phyloP scores from a whole-genome alignment of 2,797 vertebrate species.

The Sylvilagus floridanus region DNA sequence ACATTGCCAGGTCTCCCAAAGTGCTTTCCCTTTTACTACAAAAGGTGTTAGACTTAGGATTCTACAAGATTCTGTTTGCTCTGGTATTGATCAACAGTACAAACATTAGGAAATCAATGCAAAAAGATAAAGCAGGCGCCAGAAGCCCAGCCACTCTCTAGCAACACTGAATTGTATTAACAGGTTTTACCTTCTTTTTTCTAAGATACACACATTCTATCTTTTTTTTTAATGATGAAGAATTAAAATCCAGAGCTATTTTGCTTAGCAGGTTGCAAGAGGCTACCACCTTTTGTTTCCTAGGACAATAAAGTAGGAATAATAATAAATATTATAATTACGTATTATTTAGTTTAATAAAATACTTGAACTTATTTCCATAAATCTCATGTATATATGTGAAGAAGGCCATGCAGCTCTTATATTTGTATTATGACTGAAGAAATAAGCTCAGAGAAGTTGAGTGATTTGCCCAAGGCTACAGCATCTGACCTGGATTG shows the following conservation, averaged over 20 bases:
- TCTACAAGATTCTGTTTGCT: not conserved
- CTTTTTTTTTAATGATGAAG: not conserved
- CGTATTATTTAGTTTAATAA: not conserved
- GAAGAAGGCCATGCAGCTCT: not conserved
- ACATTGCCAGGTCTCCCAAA: not conserved
- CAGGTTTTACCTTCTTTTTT: not conserved
- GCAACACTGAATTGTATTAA: not conserved
- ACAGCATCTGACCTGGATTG: not conserved
- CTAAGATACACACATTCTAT: not conserved
- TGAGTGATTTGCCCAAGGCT: not conserved
- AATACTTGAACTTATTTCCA: not conserved
- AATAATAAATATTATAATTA: conserved; percentile 3
- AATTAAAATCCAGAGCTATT: conserved; percentile 36
- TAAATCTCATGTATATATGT: not conserved
- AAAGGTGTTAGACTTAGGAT: not conserved
- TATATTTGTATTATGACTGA: not conserved
- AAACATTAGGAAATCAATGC: not conserved
- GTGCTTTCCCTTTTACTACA: not conserved
- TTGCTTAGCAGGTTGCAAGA: not conserved
- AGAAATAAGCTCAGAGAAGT: not conserved
- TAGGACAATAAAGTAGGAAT: not conserved
- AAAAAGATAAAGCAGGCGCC: not conserved
- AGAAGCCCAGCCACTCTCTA: not conserved
- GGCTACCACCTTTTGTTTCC: not conserved
- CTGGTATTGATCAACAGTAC: not conserved